These are phyloP conservation scores for Lasioglossum marginatum DNA, from an alignment of 2,888 invertebrate genomes.

Conservation along the genomic window DNA sequence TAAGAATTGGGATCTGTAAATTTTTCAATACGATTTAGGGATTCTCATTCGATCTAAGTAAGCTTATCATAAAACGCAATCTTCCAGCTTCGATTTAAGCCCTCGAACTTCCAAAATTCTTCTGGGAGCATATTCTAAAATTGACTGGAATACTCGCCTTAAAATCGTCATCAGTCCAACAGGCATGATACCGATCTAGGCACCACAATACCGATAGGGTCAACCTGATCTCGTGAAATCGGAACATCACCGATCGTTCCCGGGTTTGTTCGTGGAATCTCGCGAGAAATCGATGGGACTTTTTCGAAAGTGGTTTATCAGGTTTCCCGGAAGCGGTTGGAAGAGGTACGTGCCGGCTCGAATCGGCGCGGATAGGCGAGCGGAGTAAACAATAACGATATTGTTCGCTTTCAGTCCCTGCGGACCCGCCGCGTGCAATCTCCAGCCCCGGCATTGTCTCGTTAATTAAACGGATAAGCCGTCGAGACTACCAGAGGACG, in stretches of 20 bases:
- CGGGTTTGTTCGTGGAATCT: background rate
- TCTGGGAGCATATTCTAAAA: background rate
- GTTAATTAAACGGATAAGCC: constrained; percentile 84
- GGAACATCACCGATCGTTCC: background rate
- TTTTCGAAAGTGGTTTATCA: constrained; percentile 2
- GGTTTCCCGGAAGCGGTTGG: background rate
- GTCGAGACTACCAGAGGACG: constrained; percentile 57
- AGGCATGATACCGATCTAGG: too few species aligned
- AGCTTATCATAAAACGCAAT: background rate
- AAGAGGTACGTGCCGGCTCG: background rate
- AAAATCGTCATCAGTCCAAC: background rate
- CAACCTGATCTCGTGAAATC: background rate
- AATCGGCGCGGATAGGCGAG: constrained; percentile 17
- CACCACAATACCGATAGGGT: too few species aligned
- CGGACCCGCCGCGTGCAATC: constrained; percentile 71
- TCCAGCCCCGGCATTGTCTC: constrained; percentile 78
- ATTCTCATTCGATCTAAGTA: background rate
- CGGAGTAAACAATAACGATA: constrained; percentile 75
- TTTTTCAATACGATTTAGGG: background rate
- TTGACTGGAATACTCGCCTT: too few species aligned
- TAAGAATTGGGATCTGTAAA: background rate
- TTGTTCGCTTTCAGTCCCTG: constrained; percentile 72
- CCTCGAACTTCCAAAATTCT: background rate
- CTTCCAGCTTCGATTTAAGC: too few species aligned
- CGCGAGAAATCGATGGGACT: background rate